phyloP scores from a whole-genome alignment of 1,140 invertebrate species.

The Coelopa frigida region DNA sequence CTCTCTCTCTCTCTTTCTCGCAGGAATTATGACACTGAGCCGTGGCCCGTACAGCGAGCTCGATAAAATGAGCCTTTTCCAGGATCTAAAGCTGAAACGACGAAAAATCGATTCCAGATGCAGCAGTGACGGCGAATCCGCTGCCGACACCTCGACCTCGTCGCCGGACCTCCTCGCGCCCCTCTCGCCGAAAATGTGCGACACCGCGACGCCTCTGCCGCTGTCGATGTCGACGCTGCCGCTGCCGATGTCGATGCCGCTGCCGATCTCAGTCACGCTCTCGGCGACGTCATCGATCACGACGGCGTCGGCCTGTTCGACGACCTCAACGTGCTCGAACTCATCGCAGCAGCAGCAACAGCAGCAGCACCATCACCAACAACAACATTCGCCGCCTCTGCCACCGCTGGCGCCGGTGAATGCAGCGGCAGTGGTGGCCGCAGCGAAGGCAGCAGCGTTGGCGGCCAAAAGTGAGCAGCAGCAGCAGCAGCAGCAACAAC shows the following conservation, averaged over 20 bases:
- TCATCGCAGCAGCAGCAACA: conserved; percentile 20
- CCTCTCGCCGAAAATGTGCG: conserved; percentile 61
- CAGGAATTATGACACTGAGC: conserved; percentile 96
- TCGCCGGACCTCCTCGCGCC: conserved; percentile 75
- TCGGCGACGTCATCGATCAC: conserved; percentile 16
- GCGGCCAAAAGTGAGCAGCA: conserved; percentile 10
- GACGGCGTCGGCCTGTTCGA: conserved; percentile 17
- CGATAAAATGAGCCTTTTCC: conserved; percentile 97
- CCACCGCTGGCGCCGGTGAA: conserved; percentile 13
- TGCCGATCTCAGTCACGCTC: conserved; percentile 23
- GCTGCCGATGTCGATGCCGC: conserved; percentile 31
- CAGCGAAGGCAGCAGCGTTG: conserved; percentile 6
- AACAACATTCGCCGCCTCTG: conserved; percentile 8
- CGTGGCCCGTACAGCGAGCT: conserved; percentile 85
- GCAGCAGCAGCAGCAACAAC: conserved; percentile 22
- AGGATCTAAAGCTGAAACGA: conserved; percentile 95
- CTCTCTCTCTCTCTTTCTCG: conserved; percentile 26
- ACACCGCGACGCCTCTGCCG: conserved; percentile 45
- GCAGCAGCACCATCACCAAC: conserved; percentile 19
- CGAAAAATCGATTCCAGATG: conserved; percentile 93
- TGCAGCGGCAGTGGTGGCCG: conserved; percentile 17
- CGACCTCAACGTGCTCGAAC: conserved; percentile 19
- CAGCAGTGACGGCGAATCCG: conserved; percentile 90
- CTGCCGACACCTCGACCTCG: conserved; percentile 81
- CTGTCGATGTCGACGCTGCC: conserved; percentile 41